A percentile compares a stretch with the other conserved stretches of the same genome.
Evolutionary conservation across 2,888 invertebrate genomes (phyloP).

Genomic region (Acrocyrtus sp.): DNA sequence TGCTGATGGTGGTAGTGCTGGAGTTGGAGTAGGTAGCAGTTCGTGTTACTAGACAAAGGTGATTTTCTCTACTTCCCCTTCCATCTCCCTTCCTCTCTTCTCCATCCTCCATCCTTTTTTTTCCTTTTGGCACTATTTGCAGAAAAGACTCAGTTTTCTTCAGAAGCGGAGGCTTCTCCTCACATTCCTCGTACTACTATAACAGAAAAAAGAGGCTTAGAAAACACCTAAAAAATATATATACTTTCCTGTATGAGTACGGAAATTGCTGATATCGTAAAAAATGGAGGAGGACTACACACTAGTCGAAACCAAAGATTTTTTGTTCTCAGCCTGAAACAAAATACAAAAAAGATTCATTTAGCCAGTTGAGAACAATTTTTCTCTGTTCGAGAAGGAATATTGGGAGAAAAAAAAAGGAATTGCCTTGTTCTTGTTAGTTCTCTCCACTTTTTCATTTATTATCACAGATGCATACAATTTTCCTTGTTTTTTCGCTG

Average conservation of each 20-base stretch:
- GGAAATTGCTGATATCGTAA: background rate
- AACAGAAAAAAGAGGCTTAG: no score
- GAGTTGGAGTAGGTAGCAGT: background rate
- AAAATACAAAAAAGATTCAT: background rate
- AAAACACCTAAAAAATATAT: no score
- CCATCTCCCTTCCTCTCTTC: background rate
- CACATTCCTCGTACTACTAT: background rate
- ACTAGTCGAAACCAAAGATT: background rate
- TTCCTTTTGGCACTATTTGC: constrained; percentile 47
- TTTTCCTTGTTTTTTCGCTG: background rate
- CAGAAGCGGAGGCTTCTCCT: constrained; percentile 1
- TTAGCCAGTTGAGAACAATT: background rate
- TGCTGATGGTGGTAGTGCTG: constrained; percentile 18
- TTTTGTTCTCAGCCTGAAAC: no score
- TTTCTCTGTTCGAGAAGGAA: constrained; percentile 7
- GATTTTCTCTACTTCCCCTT: constrained; percentile 26
- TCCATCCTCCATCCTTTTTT: constrained; percentile 17
- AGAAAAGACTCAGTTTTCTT: constrained; percentile 41
- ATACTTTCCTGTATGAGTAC: no score
- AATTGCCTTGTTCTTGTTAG: constrained; percentile 29
- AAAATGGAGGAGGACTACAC: background rate
- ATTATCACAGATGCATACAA: constrained; percentile 33
- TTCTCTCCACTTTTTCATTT: constrained; percentile 14
- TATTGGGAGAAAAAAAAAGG: background rate
- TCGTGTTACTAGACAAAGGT: constrained; percentile 7